phyloP scores from a whole-genome alignment of 1,140 invertebrate genomes.

The Oryctes rhinoceros region DNA sequence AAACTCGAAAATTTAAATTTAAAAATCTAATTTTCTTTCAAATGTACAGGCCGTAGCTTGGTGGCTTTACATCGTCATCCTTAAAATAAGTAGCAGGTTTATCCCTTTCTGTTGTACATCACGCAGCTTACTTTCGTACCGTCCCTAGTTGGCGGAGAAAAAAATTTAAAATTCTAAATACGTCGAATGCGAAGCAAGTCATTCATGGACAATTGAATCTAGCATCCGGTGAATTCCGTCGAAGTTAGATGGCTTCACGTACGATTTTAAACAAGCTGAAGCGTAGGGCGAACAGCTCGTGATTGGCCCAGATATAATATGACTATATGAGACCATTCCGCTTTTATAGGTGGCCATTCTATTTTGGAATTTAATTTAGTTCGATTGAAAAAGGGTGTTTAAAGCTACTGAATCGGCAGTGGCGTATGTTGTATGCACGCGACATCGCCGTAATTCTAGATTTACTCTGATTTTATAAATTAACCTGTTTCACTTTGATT shows the following conservation, averaged over 20 bases:
- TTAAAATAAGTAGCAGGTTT: not conserved
- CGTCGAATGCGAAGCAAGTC: constrained; percentile 1
- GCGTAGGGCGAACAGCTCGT: not conserved
- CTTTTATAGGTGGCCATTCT: not conserved
- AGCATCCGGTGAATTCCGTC: not conserved
- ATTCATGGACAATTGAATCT: constrained; percentile 34
- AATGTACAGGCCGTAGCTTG: not conserved
- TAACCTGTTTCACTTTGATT: too few species aligned
- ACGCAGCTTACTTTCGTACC: not conserved
- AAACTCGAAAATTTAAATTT: not conserved
- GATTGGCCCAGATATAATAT: constrained; percentile 22
- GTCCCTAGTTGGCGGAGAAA: not conserved
- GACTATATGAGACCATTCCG: not conserved
- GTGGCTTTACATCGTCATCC: not conserved
- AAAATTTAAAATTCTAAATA: constrained; percentile 19
- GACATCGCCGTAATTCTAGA: not conserved
- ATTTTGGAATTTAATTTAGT: constrained; percentile 10
- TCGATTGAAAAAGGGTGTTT: constrained; percentile 1
- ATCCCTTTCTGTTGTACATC: not conserved
- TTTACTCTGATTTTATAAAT: too few species aligned
- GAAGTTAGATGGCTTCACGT: constrained; percentile 25
- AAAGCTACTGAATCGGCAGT: not conserved
- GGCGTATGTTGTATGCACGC: not conserved
- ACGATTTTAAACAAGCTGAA: constrained; percentile 20
- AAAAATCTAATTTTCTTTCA: not conserved